Evolutionary conservation across 2,888 invertebrate genomes (phyloP).

Genomic region (Tethea ocularis): DNA sequence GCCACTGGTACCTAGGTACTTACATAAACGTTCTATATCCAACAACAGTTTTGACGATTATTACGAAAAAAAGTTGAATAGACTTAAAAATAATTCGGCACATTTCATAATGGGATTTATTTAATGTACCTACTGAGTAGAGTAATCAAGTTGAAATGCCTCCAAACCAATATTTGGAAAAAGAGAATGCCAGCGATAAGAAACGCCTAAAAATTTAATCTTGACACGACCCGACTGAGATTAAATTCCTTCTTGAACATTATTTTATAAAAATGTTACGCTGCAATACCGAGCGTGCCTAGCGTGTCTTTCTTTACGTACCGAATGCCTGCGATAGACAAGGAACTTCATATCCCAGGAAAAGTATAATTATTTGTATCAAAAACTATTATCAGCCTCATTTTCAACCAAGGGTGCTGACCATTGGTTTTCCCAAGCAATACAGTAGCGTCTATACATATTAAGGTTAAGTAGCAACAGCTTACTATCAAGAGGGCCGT

Average conservation of each 20-base stretch:
- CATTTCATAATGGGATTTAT: neutral
- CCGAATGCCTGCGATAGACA: neutral
- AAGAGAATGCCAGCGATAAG: slow-evolving; percentile 53
- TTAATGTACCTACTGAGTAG: slow-evolving; percentile 11
- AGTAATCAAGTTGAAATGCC: slow-evolving; percentile 29
- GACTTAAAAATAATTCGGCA: neutral
- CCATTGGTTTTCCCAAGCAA: too few species aligned
- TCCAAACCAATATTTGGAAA: slow-evolving; percentile 51
- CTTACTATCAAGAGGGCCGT: too few species aligned
- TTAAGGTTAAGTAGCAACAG: too few species aligned
- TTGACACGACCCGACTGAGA: slow-evolving; percentile 51
- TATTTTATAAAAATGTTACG: slow-evolving; percentile 14
- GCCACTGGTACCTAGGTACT: too few species aligned
- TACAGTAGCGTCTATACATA: too few species aligned
- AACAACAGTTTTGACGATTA: too few species aligned
- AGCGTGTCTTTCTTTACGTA: neutral
- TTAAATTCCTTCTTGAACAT: slow-evolving; percentile 48
- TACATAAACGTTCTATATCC: too few species aligned
- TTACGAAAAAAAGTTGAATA: too few species aligned
- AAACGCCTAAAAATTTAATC: slow-evolving; percentile 57
- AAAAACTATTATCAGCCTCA: neutral
- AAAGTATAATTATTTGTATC: neutral
- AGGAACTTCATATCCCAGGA: neutral
- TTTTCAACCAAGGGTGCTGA: neutral
- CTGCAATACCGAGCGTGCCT: slow-evolving; percentile 3